phyloP scores from a whole-genome alignment of 2,797 vertebrate genomes.

The Megalops cyprinoides region DNA sequence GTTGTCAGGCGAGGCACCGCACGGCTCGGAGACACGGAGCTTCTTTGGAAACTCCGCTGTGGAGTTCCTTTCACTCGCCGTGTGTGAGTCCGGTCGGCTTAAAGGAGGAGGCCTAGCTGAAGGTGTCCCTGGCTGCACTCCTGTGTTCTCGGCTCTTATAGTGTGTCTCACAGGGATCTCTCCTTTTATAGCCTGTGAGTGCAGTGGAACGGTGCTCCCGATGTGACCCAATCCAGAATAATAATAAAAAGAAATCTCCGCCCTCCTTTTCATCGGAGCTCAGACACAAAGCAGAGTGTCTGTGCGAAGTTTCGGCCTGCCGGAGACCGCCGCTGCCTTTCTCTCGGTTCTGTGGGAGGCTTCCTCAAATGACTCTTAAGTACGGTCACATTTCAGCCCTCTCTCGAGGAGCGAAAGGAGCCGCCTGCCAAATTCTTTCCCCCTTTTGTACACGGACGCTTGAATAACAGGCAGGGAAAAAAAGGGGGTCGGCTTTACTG shows the following conservation, averaged over 20 bases:
- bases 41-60: slow-evolving; percentile 44
- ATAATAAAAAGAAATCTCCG: neutral
- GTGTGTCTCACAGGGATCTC: neutral
- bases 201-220: neutral
- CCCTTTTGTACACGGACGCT: slow-evolving; percentile 35
- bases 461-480: slow-evolving; percentile 54
- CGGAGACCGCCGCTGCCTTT: neutral
- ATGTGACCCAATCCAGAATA: neutral
- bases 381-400: neutral
- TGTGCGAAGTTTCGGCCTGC: neutral
- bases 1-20: slow-evolving; percentile 30
- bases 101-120: slow-evolving; percentile 38
- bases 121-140: too few relatives aligned
- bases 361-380: neutral
- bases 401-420: neutral
- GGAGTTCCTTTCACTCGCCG: slow-evolving; percentile 54
- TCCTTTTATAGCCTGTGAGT: neutral
- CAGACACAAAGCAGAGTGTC: neutral
- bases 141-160: neutral
- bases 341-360: neutral
- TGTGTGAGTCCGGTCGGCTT: slow-evolving; percentile 49
- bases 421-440: slow-evolving; percentile 43
- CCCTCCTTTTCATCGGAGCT: neutral
- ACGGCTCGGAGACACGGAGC: slow-evolving; percentile 41
- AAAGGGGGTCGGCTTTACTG: slow-evolving; percentile 55